Base-by-base conservation (phyloP, 2,113 vertebrate genomes). In the Cyanoderma ruficeps region DNA sequence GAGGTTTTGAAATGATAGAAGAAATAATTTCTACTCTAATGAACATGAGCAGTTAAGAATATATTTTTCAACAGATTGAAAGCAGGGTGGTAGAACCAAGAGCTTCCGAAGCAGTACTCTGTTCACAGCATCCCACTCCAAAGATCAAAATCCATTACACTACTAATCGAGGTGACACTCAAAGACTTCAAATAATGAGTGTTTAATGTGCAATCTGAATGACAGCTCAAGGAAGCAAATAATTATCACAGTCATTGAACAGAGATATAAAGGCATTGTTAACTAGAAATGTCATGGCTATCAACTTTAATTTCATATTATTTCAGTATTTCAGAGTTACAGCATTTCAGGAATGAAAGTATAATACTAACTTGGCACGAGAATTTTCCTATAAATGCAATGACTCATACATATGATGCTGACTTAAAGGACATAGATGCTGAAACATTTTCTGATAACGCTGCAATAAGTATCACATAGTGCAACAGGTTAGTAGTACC, bases 211-310 rank as follows among this genome's bases (percentile, higher is more conserved):
- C 16, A 84, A 35, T 33, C 30, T 63, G 55, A 93, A 79, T 55
- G 84, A 93, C 81, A 93, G 59, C 55, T 77, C 59, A 83, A 87
- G 77, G 83, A 89, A 92, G 70, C 15, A 85, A 90, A n/a, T 37
- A 64, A 59, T 76, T 44, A 69, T 39, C 41, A 39, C 5, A 83
- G 41, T 11, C 27, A 71, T 5, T 83, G 46, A 91, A 35, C 1
- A 80, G 42, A 2, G 2, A 89, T 46, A 85, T 42, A 77, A 95
- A 92, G 70, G 6, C 59, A 65, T 6, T 1, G 2, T 63, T 83
- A 80, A 56, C 42, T 50, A 67, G 56, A 93, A 84, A 89, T 2
- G 7, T 46, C 30, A 61, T 6, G 22, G 59, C 82, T 69, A 37
- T 27, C 53, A 63, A 27, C 28, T 56, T 78, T 31, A 46, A 53